A percentile compares a stretch with the other conserved stretches of the same genome.
Evolutionary conservation across 92 coral and sea anemone genomes (phyloP).

Genomic region (Actinernus sp.): DNA sequence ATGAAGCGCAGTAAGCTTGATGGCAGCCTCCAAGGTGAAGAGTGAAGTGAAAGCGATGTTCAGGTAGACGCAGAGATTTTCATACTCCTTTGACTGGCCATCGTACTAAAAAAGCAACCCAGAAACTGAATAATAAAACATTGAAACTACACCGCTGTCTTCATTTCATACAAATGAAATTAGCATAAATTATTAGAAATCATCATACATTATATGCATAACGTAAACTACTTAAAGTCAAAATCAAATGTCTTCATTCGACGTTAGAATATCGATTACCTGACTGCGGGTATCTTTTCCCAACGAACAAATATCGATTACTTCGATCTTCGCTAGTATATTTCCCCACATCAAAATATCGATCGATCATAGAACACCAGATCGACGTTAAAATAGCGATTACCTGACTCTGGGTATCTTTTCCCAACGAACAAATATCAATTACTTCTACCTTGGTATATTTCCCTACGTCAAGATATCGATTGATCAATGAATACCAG

Average conservation of each 20-base stretch:
- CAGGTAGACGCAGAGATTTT: conserved; percentile 52
- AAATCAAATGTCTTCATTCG: too few relatives aligned
- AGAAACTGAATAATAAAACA: too few relatives aligned
- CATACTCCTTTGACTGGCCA: conserved; percentile 32
- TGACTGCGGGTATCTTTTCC: too few relatives aligned
- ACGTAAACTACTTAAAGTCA: too few relatives aligned
- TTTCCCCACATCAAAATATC: neutral
- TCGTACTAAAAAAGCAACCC: conserved; percentile 75
- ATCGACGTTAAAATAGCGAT: too few relatives aligned
- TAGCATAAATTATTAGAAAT: too few relatives aligned
- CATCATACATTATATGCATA: too few relatives aligned
- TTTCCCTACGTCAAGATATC: neutral
- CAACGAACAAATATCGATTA: neutral
- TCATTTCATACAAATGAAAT: too few relatives aligned
- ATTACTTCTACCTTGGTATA: neutral
- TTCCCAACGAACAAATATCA: neutral
- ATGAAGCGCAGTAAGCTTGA: conserved; percentile 86
- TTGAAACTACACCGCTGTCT: too few relatives aligned
- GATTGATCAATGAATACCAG: neutral
- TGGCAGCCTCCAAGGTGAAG: conserved; percentile 84
- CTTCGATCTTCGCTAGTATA: neutral
- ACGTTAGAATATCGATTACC: too few relatives aligned
- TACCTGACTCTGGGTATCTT: too few relatives aligned
- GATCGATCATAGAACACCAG: neutral
- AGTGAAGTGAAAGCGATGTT: conserved; percentile 86